Evolutionary conservation across 2,113 vertebrate genomes (phyloP).

Genomic region (Labeo rohita): DNA sequence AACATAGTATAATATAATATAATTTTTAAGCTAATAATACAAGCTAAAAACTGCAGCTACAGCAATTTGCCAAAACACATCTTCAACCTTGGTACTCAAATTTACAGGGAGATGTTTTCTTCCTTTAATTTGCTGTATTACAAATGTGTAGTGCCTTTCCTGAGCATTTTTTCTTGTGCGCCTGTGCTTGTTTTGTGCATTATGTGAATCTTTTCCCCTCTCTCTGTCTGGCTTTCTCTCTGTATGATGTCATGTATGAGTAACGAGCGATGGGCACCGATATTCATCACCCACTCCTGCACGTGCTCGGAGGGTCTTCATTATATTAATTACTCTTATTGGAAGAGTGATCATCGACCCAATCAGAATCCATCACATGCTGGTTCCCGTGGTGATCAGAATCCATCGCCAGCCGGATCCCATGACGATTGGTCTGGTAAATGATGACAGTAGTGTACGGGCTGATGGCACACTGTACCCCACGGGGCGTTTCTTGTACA

Average conservation of each 20-base stretch:
- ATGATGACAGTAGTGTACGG: constrained; percentile 79
- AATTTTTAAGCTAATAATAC: background rate
- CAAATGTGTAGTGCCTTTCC: background rate
- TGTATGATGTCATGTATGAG: constrained; percentile 77
- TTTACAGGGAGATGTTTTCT: background rate
- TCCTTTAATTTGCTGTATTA: background rate
- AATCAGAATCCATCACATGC: constrained; percentile 85
- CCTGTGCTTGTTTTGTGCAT: constrained; percentile 4
- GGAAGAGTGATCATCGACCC: constrained; percentile 91
- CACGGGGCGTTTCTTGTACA: constrained; percentile 62
- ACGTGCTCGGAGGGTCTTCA: constrained; percentile 81
- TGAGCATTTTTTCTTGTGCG: background rate
- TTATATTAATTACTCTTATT: constrained; percentile 95
- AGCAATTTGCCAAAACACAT: background rate
- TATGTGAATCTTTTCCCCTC: background rate
- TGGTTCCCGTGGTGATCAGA: constrained; percentile 78
- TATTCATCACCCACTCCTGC: constrained; percentile 76
- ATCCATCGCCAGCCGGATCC: constrained; percentile 71
- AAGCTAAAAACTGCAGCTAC: background rate
- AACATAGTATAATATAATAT: background rate
- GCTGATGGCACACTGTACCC: constrained; percentile 76
- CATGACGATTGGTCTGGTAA: constrained; percentile 78
- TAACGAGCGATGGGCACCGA: constrained; percentile 74
- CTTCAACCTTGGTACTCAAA: background rate
- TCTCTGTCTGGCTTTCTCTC: constrained; percentile 14